Evolutionary conservation across 1,140 invertebrate species (phyloP).

Genomic region (Spodoptera frugiperda): DNA sequence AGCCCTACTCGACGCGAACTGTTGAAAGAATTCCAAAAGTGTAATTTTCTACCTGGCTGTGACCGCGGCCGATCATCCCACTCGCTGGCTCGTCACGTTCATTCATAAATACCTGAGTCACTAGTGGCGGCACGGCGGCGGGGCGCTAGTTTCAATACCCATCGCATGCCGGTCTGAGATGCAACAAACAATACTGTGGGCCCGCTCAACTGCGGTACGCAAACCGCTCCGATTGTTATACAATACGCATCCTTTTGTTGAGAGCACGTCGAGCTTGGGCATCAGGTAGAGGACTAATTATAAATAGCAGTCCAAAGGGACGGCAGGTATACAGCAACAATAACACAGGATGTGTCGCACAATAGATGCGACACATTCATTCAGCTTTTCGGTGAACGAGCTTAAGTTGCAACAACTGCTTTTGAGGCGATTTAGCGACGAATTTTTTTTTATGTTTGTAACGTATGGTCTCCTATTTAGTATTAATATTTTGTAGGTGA

Average conservation of each 20-base stretch:
- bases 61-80: constrained; percentile 72
- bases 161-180: constrained; percentile 51
- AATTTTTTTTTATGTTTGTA: neutral
- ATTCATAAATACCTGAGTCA: constrained; percentile 83
- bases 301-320: constrained; percentile 68
- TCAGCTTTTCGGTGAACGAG: constrained; percentile 68
- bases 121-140: constrained; percentile 52
- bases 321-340: constrained; percentile 70
- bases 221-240: constrained; percentile 75
- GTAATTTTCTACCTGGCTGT: constrained; percentile 84
- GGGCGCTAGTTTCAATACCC: constrained; percentile 66
- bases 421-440: constrained; percentile 19
- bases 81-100: constrained; percentile 79
- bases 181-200: constrained; percentile 69
- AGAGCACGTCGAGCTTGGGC: constrained; percentile 63
- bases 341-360: constrained; percentile 76
- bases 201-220: constrained; percentile 61
- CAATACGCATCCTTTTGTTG: constrained; percentile 75
- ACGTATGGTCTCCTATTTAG: neutral
- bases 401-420: constrained; percentile 30
- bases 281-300: constrained; percentile 79
- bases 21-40: constrained; percentile 85
- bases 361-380: constrained; percentile 65
- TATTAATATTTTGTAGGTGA: neutral
- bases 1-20: constrained; percentile 69